Conservation (phyloP, 2,113 vertebrate genomes). For the Anolis carolinensis region DNA sequence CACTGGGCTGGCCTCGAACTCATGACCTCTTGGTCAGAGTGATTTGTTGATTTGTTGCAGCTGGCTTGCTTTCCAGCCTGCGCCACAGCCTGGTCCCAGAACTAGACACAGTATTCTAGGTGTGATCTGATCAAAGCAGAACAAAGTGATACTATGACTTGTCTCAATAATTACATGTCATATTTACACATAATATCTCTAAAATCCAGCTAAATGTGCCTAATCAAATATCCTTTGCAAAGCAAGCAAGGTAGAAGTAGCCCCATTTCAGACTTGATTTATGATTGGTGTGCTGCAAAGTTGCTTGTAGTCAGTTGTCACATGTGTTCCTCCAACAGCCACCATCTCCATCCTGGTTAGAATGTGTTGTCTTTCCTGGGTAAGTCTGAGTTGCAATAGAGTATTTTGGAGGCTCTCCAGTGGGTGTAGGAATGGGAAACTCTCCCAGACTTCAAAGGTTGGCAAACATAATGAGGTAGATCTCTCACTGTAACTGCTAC, state of each 20-base stretch:
- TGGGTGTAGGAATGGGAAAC: slow-evolving; percentile 56
- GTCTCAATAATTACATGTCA: slow-evolving; percentile 26
- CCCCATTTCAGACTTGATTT: slow-evolving; percentile 43
- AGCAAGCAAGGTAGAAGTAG: background rate
- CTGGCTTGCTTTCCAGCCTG: too few species aligned
- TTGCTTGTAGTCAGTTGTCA: slow-evolving; percentile 15
- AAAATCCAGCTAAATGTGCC: slow-evolving; percentile 37
- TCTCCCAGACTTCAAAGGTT: slow-evolving; percentile 59
- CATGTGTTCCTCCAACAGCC: slow-evolving; percentile 20
- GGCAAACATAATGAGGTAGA: slow-evolving; percentile 54
- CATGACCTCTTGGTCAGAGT: too few species aligned
- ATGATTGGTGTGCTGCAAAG: slow-evolving; percentile 26
- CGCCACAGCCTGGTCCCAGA: too few species aligned
- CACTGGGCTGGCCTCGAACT: too few species aligned
- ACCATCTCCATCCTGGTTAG: slow-evolving; percentile 38
- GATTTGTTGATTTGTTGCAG: too few species aligned
- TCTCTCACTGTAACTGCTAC: slow-evolving; percentile 52
- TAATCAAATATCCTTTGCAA: slow-evolving; percentile 37
- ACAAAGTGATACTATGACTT: background rate
- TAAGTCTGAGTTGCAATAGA: slow-evolving; percentile 37
- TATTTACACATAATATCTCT: slow-evolving; percentile 55
- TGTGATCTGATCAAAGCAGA: background rate
- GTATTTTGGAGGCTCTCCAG: slow-evolving; percentile 60
- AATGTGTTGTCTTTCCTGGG: slow-evolving; percentile 54
- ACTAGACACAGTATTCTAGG: too few species aligned